phyloP scores from a whole-genome alignment of 1,140 invertebrate species.

The Achroia grisella region DNA sequence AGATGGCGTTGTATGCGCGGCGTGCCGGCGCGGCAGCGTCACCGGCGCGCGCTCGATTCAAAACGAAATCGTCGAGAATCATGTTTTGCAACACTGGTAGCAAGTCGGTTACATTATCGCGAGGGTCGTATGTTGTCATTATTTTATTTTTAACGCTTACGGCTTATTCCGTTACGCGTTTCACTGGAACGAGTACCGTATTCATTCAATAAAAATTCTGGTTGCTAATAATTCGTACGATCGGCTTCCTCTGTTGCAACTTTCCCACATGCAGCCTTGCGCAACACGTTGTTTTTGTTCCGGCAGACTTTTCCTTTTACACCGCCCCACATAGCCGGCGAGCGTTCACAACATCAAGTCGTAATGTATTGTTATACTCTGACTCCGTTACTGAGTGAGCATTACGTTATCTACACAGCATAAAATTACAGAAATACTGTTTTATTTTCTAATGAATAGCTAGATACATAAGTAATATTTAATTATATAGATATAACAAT shows the following conservation, averaged over 20 bases:
- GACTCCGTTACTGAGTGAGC: conserved; percentile 9
- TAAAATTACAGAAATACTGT: not conserved
- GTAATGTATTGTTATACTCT: conserved; percentile 14
- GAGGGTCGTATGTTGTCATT: conserved; percentile 63
- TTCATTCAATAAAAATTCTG: conserved; percentile 32
- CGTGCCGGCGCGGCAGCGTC: conserved; percentile 66
- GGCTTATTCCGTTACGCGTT: conserved; percentile 7
- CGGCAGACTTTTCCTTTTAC: conserved; percentile 55
- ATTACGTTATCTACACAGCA: conserved; percentile 3
- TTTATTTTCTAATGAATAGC: too few species aligned
- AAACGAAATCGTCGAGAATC: conserved; percentile 42
- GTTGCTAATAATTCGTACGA: conserved; percentile 22
- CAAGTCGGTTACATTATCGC: conserved; percentile 54
- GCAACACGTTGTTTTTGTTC: conserved; percentile 66
- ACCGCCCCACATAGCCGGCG: conserved; percentile 26
- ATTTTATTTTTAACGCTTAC: conserved; percentile 66
- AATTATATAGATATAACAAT: too few species aligned
- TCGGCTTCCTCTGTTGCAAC: conserved; percentile 54
- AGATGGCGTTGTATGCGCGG: conserved; percentile 65
- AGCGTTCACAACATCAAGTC: conserved; percentile 16
- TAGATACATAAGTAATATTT: too few species aligned
- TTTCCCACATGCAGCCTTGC: conserved; percentile 67
- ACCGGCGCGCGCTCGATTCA: conserved; percentile 62
- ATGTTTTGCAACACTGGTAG: conserved; percentile 53
- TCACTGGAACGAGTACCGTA: conserved; percentile 42